Conservation (phyloP, 2,797 vertebrate genomes). For the Sparus aurata region DNA sequence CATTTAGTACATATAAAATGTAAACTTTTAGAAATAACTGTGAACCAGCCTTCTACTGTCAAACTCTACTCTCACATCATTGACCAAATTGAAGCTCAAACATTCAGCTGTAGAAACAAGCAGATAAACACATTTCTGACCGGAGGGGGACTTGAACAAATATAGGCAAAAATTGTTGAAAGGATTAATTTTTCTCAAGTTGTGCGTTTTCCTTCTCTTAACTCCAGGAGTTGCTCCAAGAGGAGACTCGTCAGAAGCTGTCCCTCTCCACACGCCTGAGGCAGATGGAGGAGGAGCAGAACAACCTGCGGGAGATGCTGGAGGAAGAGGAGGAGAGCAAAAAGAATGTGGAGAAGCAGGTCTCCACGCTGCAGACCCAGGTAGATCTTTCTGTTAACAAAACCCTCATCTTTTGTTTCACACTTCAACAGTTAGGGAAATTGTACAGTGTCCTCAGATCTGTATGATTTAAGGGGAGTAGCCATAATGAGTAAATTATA, state of each 20-base stretch:
- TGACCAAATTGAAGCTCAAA: too few relatives aligned
- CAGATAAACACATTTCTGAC: too few relatives aligned
- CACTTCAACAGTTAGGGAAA: not conserved
- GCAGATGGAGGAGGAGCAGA: slow-evolving; percentile 94
- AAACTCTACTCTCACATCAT: too few relatives aligned
- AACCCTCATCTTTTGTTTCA: not conserved
- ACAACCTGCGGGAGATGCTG: slow-evolving; percentile 90
- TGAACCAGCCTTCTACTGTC: too few relatives aligned
- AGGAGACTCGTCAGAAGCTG: slow-evolving; percentile 96
- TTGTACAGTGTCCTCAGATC: not conserved
- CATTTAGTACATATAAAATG: too few relatives aligned
- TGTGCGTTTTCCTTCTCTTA: not conserved
- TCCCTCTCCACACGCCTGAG: slow-evolving; percentile 90
- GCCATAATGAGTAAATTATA: too few relatives aligned
- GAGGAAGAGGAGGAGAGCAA: slow-evolving; percentile 97
- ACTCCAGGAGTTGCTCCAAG: slow-evolving; percentile 91
- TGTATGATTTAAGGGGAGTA: not conserved
- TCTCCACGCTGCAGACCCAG: slow-evolving; percentile 91
- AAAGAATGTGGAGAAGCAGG: slow-evolving; percentile 92
- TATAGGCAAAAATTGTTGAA: not conserved
- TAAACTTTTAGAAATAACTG: too few relatives aligned
- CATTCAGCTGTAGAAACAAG: too few relatives aligned
- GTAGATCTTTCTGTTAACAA: slow-evolving; percentile 66
- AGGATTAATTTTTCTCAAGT: slow-evolving; percentile 7
- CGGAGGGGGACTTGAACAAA: not conserved